Conservation (phyloP, 2,888 invertebrate species). For the Glaucopsyche alexis region DNA sequence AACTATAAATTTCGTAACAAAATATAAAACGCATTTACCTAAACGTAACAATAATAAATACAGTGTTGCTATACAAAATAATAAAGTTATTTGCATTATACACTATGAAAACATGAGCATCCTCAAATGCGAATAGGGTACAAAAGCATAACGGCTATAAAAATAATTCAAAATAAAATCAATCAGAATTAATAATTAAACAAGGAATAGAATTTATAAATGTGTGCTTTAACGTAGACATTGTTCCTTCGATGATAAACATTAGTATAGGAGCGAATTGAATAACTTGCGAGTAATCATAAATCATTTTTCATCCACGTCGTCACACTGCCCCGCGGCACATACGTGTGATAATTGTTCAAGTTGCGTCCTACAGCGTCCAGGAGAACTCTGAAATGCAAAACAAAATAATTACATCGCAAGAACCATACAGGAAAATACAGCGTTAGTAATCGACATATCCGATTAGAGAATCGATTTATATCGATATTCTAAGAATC, state of each 20-base stretch:
- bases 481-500: no score
- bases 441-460: neutral
- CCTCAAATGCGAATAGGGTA: slow-evolving; percentile 26
- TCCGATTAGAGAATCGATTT: no score
- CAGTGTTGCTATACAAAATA: slow-evolving; percentile 19
- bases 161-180: slow-evolving; percentile 11
- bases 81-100: slow-evolving; percentile 22
- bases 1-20: slow-evolving; percentile 30
- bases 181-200: neutral
- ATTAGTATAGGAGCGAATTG: neutral
- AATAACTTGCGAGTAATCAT: neutral
- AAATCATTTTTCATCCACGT: neutral
- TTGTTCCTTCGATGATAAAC: neutral
- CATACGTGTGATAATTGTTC: neutral
- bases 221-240: neutral
- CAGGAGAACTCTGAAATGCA: neutral
- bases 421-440: slow-evolving; percentile 11
- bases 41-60: slow-evolving; percentile 28
- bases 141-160: slow-evolving; percentile 10
- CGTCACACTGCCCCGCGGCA: neutral
- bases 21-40: slow-evolving; percentile 27
- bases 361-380: neutral
- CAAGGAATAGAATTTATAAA: neutral
- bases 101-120: slow-evolving; percentile 11
- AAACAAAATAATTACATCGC: neutral